Evolutionary conservation across 2,888 invertebrate species (phyloP), one percentile per base, ranked within the genome.

Genomic region (Atethmia centrago): DNA sequence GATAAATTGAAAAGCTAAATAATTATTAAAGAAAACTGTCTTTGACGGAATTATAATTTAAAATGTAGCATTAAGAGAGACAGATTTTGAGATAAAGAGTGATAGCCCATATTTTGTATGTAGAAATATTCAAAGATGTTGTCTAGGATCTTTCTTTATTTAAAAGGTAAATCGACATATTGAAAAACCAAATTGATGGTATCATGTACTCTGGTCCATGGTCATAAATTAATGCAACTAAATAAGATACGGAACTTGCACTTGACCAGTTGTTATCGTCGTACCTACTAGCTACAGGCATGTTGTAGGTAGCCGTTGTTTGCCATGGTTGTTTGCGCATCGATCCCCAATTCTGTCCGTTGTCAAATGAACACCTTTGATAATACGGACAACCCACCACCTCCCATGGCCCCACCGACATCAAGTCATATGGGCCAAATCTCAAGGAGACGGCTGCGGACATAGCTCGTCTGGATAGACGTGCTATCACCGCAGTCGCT

Each of bases 291-390:
- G 42, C n/a, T 25, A 66, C 42, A 5, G 21, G 16, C 21, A 58
- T 56, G 21, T 16, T 65, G 3, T 36, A 40, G 21, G 21, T 8
- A 14, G 36, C 31, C 7, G 2, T 28, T 49, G 56, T 66, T 25
- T 49, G 19, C 16, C n/a, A 25, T n/a, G 47, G 19, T 59, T 31
- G 49, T 45, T 45, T 45, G 25, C 49, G 19, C 9, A 49, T 77
- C 7, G 7, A 25, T 61, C 40, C 40, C 28, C 53, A 47, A 65
- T 68, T 40, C 51, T 36, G 9, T 53, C 16, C n/a, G 40, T 53
- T 21, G 12, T 53, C 77, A 69, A 69, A 61, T 28, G 28, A 28
- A 59, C 12, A 47, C 28, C 36, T 59, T 47, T 53, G 68, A 59
- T 9, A 28, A 21, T 31, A 45, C 28, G 12, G 45, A n/a, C 31